Evolutionary conservation across 1,140 invertebrate genomes (phyloP).

Genomic region (Uloborus diversus): DNA sequence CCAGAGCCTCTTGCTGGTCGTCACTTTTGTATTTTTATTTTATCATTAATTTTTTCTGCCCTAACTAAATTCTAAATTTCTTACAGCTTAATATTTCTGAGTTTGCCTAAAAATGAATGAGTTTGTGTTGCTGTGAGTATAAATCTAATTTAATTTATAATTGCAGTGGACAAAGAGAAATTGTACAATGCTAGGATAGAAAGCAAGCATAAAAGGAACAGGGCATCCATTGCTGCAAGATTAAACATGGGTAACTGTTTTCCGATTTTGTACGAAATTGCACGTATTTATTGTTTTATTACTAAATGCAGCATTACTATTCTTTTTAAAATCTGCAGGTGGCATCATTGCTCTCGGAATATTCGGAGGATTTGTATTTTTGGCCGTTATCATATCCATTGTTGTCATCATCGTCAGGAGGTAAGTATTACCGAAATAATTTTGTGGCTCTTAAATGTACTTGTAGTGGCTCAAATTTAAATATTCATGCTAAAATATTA

Average conservation of each 20-base stretch:
- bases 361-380: slow-evolving; percentile 88
- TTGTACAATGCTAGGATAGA: slow-evolving; percentile 27
- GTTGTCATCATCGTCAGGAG: slow-evolving; percentile 88
- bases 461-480: too few species aligned
- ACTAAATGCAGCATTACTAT: neutral
- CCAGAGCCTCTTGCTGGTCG: too few species aligned
- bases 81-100: too few species aligned
- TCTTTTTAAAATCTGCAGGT: slow-evolving; percentile 57
- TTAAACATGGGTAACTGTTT: slow-evolving; percentile 51
- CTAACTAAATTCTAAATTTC: too few species aligned
- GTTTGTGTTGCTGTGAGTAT: too few species aligned
- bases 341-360: slow-evolving; percentile 88
- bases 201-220: slow-evolving; percentile 31
- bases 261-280: neutral
- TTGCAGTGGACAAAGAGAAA: slow-evolving; percentile 49
- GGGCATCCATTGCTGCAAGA: slow-evolving; percentile 44
- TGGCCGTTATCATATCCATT: slow-evolving; percentile 87
- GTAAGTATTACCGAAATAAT: slow-evolving; percentile 70
- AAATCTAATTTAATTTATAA: too few species aligned
- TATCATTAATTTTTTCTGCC: too few species aligned
- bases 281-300: neutral
- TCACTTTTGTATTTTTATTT: too few species aligned
- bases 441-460: too few species aligned
- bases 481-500: too few species aligned
- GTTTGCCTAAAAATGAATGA: too few species aligned